Evolutionary conservation across 2,888 invertebrate species (phyloP).

Genomic region (Leptura quadrifasciata): DNA sequence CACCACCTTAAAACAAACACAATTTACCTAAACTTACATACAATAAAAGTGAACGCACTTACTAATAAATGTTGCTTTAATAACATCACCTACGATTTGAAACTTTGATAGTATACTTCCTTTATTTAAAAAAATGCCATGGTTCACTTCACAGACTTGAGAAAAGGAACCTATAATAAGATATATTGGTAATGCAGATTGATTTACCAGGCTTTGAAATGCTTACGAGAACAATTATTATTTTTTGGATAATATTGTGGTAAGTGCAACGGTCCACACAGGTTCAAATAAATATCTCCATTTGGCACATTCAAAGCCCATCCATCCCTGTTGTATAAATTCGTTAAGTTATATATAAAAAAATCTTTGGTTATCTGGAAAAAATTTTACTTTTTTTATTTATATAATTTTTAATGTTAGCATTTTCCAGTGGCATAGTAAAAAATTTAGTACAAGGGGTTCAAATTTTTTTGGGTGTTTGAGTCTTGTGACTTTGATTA

Average conservation of each 20-base stretch:
- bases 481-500: too few species aligned
- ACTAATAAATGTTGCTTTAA: conserved; percentile 49
- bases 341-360: conserved; percentile 48
- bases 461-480: too few species aligned
- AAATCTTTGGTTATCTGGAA: conserved; percentile 45
- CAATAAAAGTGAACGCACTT: conserved; percentile 25
- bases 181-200: not conserved
- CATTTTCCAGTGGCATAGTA: too few species aligned
- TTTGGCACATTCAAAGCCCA: conserved; percentile 41
- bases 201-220: conserved; percentile 14
- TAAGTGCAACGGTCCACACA: conserved; percentile 56
- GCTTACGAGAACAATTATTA: conserved; percentile 52
- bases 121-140: conserved; percentile 42
- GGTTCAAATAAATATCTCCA: conserved; percentile 55
- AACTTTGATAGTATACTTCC: conserved; percentile 51
- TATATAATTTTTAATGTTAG: too few species aligned
- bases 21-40: not conserved
- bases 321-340: conserved; percentile 41
- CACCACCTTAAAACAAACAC: conserved; percentile 47
- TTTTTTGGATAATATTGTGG: conserved; percentile 33
- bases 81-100: conserved; percentile 40
- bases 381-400: not conserved
- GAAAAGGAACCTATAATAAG: conserved; percentile 57
- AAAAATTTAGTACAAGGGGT: too few species aligned
- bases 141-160: conserved; percentile 55